Percentiles rank a stretch among this genome's conserved stretches.
These are phyloP conservation scores for Colistium nudipinnis DNA, from an alignment of 2,113 vertebrate species.

Conservation along the genomic window DNA sequence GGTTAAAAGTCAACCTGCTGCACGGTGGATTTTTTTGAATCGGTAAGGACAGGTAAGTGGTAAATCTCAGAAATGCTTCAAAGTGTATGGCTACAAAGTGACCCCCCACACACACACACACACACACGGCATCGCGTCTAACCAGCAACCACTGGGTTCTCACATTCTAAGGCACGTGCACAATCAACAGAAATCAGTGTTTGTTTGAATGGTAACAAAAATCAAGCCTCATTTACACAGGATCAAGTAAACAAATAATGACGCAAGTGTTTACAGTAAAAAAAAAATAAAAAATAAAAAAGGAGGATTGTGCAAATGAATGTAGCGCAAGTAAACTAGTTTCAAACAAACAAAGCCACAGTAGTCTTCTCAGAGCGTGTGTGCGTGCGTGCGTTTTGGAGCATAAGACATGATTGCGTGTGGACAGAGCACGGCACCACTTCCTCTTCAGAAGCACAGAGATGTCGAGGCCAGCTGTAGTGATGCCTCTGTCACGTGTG, in stretches of 20 bases:
- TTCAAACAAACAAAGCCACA: conserved; percentile 44
- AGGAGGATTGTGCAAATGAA: too few species aligned
- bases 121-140: conserved; percentile 14
- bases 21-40: conserved; percentile 28
- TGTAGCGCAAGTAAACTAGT: not conserved
- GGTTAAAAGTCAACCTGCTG: conserved; percentile 42
- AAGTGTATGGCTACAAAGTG: conserved; percentile 8
- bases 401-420: conserved; percentile 55
- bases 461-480: conserved; percentile 52
- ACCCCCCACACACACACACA: not conserved
- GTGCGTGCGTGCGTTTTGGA: conserved; percentile 45
- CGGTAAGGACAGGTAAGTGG: conserved; percentile 42
- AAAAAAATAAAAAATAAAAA: too few species aligned
- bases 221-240: conserved; percentile 41
- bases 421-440: conserved; percentile 46
- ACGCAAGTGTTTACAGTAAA: conserved; percentile 44
- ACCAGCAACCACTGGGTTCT: conserved; percentile 37
- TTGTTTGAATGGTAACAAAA: conserved; percentile 33
- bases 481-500: conserved; percentile 35
- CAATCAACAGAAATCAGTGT: conserved; percentile 63
- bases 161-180: conserved; percentile 50
- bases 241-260: conserved; percentile 53
- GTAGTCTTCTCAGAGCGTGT: not conserved
- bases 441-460: conserved; percentile 63
- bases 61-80: conserved; percentile 38